Evolutionary conservation across 2,797 vertebrate genomes (phyloP).

Genomic region (Lates japonicus): DNA sequence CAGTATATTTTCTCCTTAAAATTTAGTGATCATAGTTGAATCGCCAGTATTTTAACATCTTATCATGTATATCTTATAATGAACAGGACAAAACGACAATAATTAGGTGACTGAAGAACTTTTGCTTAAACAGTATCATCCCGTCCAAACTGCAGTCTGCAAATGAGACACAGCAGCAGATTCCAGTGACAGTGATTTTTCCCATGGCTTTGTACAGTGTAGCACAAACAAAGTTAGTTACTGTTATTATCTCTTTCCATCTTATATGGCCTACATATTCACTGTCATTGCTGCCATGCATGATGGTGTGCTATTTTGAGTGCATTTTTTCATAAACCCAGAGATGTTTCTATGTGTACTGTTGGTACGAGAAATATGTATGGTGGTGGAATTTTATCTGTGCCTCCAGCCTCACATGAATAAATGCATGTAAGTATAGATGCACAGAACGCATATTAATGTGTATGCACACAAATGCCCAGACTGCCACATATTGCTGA

Average conservation of each 20-base stretch:
- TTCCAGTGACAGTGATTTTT: not conserved
- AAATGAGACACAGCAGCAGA: not conserved
- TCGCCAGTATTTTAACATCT: not conserved
- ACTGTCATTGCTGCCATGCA: not conserved
- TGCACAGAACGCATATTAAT: conserved; percentile 3
- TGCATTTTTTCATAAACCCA: conserved; percentile 27
- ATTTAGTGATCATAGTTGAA: no score
- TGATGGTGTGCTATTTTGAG: not conserved
- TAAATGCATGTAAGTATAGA: conserved; percentile 6
- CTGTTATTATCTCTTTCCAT: not conserved
- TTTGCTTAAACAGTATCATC: not conserved
- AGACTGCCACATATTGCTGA: not conserved
- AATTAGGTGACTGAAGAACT: not conserved
- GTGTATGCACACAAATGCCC: no score
- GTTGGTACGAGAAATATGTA: conserved; percentile 9
- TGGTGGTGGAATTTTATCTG: not conserved
- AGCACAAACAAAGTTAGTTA: not conserved
- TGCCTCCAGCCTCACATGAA: conserved; percentile 9
- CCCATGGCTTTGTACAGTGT: not conserved
- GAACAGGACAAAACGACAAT: not conserved
- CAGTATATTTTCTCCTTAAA: not conserved
- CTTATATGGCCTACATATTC: not conserved
- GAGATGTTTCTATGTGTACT: conserved; percentile 8
- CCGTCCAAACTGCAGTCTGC: not conserved
- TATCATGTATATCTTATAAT: no score